phyloP scores from a whole-genome alignment of 2,888 invertebrate species.

The Tortricodes alternella region DNA sequence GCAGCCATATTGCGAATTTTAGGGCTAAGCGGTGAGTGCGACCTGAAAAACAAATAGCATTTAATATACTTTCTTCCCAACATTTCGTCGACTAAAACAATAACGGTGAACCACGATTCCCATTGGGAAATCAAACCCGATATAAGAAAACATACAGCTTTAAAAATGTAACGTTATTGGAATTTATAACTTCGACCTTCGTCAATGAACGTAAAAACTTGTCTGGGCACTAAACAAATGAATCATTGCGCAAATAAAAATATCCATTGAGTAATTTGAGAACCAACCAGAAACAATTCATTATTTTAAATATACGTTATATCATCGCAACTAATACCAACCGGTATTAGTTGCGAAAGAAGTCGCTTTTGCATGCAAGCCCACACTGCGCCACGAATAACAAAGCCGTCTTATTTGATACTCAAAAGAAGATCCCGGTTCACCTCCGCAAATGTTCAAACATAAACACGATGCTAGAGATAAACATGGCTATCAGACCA shows the following conservation, averaged over 20 bases:
- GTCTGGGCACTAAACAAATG: neutral
- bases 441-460: conserved; percentile 45
- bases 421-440: conserved; percentile 62
- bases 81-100: neutral
- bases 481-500: conserved; percentile 20
- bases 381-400: conserved; percentile 50
- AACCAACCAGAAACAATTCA: conserved; percentile 7
- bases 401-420: conserved; percentile 58
- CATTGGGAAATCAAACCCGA: neutral
- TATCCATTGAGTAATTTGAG: conserved; percentile 14
- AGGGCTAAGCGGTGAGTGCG: conserved; percentile 85
- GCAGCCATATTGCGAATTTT: conserved; percentile 78
- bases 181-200: too few relatives aligned
- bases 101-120: neutral
- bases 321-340: neutral
- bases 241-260: neutral
- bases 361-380: conserved; percentile 60
- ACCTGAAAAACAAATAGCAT: conserved; percentile 56
- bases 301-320: conserved; percentile 16
- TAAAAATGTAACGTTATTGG: neutral
- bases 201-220: neutral
- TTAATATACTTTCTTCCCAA: neutral
- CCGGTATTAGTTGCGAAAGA: conserved; percentile 53
- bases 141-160: neutral
- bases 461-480: conserved; percentile 41